phyloP scores from a whole-genome alignment of 2,797 vertebrate genomes.

The Molossus molossus region DNA sequence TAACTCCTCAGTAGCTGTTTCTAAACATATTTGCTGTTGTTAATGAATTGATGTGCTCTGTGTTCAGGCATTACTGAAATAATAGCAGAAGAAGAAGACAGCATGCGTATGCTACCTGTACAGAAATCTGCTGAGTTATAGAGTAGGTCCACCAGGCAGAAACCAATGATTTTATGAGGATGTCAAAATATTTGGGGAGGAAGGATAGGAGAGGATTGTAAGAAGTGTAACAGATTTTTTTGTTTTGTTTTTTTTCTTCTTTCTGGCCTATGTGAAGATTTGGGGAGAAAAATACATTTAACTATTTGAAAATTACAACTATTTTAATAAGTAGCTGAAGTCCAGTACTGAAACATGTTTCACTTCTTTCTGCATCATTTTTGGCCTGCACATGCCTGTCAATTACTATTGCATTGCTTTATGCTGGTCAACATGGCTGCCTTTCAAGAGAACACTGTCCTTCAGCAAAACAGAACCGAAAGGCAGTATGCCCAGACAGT shows the following conservation, averaged over 20 bases:
- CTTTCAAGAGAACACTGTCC: constrained; percentile 60
- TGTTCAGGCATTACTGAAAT: not conserved
- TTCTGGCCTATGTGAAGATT: not conserved
- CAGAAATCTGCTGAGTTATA: not conserved
- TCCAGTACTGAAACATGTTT: constrained; percentile 8
- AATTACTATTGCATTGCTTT: constrained; percentile 22
- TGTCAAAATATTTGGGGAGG: not conserved
- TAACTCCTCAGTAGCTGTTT: not conserved
- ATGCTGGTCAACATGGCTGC: constrained; percentile 62
- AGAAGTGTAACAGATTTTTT: not conserved
- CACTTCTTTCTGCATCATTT: constrained; percentile 54
- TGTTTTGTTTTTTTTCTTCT: not conserved
- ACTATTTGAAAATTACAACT: constrained; percentile 44
- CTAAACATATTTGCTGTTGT: not conserved
- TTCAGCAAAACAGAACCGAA: constrained; percentile 60
- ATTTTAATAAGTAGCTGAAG: constrained; percentile 32
- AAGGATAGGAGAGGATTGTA: accelerated
- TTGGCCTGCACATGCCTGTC: constrained; percentile 10
- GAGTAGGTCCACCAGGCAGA: not conserved
- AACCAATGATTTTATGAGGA: not conserved
- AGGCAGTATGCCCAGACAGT: constrained; percentile 66
- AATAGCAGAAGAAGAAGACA: not conserved
- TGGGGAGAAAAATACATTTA: not conserved
- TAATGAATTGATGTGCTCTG: not conserved
- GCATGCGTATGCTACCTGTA: not conserved